Evolutionary conservation across 2,888 invertebrate species (phyloP), one percentile per base, ranked within the genome.

Genomic region (Melinaea marsaeus): DNA sequence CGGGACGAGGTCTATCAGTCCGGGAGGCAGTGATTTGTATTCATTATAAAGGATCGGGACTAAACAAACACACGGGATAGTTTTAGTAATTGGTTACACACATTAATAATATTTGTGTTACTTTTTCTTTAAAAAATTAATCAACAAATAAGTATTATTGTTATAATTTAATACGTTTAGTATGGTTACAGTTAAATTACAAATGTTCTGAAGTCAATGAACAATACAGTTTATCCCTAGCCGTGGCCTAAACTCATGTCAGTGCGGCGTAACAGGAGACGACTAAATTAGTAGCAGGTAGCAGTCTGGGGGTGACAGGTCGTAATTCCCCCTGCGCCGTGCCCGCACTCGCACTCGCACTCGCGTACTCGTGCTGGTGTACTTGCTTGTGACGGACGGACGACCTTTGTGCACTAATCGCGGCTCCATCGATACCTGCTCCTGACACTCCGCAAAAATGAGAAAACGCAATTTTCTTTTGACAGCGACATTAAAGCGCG

Each of bases 361-460:
- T 22, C 22, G 22, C 22, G 22, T 22, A 22, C 22, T 22, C 22
- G 1, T 22, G 22, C 22, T 22, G 22, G 22, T 73, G 64, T 64
- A 66, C 69, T 61, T 71, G 68, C 65, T 64, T 82, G 85, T 76
- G 67, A 69, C 67, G 78, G 88, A 88, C 88, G 85, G 81, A 74
- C 79, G 74, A 84, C 82, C 87, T 89, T 88, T 88, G 86, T 88
- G 78, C 77, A 80, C 79, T 85, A 86, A 87, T 86, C 84, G 77
- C 76, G 70, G 74, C 71, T 73, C 75, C 78, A 77, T 77, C 78
- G 80, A 77, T 75, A 74, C 78, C 81, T 84, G 86, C 78, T 79
- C 65, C 47, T 68, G 74, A 76, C 85, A 81, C 79, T 75, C 79
- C 75, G 61, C 74, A 74, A 77, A 79, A 79, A 76, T 76, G 76